These are phyloP conservation scores for Deilephila elpenor DNA, from an alignment of 2,888 invertebrate species.

Conservation along the genomic window DNA sequence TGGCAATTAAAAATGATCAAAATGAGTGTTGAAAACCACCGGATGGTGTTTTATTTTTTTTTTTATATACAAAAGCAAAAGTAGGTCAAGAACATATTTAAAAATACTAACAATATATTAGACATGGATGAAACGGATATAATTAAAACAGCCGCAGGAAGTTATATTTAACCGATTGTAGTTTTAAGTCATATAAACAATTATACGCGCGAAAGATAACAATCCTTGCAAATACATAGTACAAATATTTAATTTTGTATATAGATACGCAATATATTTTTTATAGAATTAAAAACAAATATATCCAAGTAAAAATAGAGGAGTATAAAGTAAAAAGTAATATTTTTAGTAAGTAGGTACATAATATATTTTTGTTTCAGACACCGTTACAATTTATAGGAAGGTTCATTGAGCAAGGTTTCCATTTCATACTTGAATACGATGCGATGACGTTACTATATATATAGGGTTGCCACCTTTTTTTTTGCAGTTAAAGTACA, in stretches of 20 bases:
- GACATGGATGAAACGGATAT: slow-evolving; percentile 11
- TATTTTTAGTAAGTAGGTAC: no score
- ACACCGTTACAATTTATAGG: no score
- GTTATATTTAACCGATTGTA: background rate
- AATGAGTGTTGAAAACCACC: no score
- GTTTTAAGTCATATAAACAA: background rate
- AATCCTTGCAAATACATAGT: background rate
- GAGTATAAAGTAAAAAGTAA: no score
- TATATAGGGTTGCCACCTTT: no score
- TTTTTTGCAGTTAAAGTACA: no score
- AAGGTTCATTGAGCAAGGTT: background rate
- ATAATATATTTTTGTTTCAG: no score
- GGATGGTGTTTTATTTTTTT: background rate
- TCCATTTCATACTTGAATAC: background rate
- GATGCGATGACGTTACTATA: background rate
- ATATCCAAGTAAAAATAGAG: no score
- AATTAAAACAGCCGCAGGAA: slow-evolving; percentile 19
- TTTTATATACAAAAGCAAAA: background rate
- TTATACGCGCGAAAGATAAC: background rate
- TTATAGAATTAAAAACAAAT: no score
- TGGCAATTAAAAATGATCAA: no score
- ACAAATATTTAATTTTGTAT: no score
- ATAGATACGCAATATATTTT: no score
- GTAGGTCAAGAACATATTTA: slow-evolving; percentile 5
- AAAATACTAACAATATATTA: background rate